Evolutionary conservation across 2,888 invertebrate genomes (phyloP).

Genomic region (Elysia crispata): DNA sequence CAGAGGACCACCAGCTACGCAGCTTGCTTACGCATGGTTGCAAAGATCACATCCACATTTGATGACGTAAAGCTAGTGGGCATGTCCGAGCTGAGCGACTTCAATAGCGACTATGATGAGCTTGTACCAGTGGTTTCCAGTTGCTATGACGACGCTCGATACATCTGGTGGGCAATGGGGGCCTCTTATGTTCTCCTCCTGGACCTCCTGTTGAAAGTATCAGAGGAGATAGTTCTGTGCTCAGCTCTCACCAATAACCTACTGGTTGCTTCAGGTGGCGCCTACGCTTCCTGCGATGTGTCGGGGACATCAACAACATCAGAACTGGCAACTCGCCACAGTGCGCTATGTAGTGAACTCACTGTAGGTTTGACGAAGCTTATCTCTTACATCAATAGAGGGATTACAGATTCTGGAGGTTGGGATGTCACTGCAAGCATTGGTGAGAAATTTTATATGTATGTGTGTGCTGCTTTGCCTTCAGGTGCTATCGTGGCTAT

Average conservation of each 20-base stretch:
- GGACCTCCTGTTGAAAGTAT: constrained; percentile 23
- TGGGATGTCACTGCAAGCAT: constrained; percentile 26
- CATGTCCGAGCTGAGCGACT: neutral
- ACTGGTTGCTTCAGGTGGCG: too few relatives aligned
- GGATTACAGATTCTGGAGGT: neutral
- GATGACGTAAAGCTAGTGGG: constrained; percentile 19
- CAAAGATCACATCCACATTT: neutral
- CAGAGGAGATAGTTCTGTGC: constrained; percentile 40
- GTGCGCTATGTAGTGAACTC: neutral
- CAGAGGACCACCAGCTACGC: neutral
- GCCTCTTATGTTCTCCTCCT: constrained; percentile 22
- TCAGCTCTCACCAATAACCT: neutral
- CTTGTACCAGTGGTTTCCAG: constrained; percentile 17
- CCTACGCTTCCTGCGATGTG: constrained; percentile 1
- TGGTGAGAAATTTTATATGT: neutral
- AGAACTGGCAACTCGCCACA: constrained; percentile 27
- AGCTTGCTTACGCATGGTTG: constrained; percentile 15
- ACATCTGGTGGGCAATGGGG: constrained; percentile 37
- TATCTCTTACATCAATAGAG: neutral
- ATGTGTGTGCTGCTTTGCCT: neutral
- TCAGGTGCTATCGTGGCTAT: too few relatives aligned
- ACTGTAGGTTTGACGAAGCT: neutral
- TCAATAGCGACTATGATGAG: neutral
- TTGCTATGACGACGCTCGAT: constrained; percentile 29
- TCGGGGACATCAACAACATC: neutral